A percentile compares a stretch with the other conserved stretches of the same genome.
Conservation (phyloP, 2,888 invertebrate genomes). For the Drosophila kokeensis region DNA sequence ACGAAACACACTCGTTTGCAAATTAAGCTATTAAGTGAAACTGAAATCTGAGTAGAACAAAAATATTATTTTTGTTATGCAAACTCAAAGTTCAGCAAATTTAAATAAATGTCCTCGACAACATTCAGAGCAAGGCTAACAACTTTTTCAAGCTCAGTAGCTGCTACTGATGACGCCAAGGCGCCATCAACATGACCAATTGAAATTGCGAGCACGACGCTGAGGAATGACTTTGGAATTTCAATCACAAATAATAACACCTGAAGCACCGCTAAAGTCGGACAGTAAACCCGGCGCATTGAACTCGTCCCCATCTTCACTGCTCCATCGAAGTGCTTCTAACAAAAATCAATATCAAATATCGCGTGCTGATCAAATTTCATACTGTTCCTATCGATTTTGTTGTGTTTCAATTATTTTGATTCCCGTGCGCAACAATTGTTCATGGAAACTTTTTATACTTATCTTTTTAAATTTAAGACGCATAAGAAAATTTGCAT, state of each 20-base stretch:
- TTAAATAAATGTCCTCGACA: conserved; percentile 24
- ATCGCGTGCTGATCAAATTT: conserved; percentile 47
- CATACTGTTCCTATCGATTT: neutral
- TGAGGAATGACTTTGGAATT: conserved; percentile 52
- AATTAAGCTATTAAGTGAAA: conserved; percentile 8
- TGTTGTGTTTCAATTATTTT: conserved; percentile 2
- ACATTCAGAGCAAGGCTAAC: conserved; percentile 70
- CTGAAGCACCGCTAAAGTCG: conserved; percentile 47
- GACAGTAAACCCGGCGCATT: conserved; percentile 58
- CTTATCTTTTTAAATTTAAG: conserved; percentile 1
- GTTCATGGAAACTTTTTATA: neutral
- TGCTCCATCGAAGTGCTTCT: conserved; percentile 10
- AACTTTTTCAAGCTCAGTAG: conserved; percentile 55
- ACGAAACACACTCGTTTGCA: neutral
- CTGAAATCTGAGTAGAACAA: conserved; percentile 15
- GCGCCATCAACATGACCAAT: conserved; percentile 46
- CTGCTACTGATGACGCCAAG: conserved; percentile 36
- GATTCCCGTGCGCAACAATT: conserved; percentile 43
- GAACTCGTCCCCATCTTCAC: conserved; percentile 51
- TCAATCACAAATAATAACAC: conserved; percentile 43
- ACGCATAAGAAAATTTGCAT: conserved; percentile 30
- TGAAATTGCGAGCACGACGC: conserved; percentile 42
- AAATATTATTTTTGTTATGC: neutral
- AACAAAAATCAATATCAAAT: conserved; percentile 18
- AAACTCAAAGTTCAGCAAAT: conserved; percentile 21